A percentile compares a stretch with the other conserved stretches of the same genome.
Conservation (phyloP, 1,140 invertebrate species). For the Hirudo medicinalis region DNA sequence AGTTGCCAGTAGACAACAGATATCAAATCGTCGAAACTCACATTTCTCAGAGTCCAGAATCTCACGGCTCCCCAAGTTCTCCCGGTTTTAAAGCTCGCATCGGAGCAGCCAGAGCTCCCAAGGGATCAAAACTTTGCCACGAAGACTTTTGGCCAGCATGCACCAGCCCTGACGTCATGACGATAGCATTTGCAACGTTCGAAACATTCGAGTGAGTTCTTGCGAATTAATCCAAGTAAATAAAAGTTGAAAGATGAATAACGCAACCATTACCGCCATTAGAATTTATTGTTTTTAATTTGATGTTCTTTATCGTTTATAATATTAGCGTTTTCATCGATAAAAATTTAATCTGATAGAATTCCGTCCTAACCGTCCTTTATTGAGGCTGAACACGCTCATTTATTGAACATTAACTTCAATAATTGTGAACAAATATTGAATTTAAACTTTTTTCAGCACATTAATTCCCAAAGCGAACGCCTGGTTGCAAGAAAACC, state of each 20-base stretch:
- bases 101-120: slow-evolving; percentile 14
- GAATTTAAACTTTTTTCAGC: slow-evolving; percentile 14
- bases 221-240: background rate
- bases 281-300: no score
- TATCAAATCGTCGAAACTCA: slow-evolving; percentile 22
- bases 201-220: slow-evolving; percentile 23
- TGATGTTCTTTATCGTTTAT: no score
- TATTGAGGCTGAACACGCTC: no score
- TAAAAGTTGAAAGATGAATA: no score
- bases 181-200: slow-evolving; percentile 14
- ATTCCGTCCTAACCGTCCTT: no score
- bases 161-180: slow-evolving; percentile 18
- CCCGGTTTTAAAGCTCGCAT: slow-evolving; percentile 15
- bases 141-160: slow-evolving; percentile 24
- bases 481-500: slow-evolving; percentile 21
- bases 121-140: slow-evolving; percentile 18
- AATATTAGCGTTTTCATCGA: no score
- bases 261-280: no score
- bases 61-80: slow-evolving; percentile 22
- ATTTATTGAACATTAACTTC: no score
- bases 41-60: slow-evolving; percentile 24
- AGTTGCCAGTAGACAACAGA: slow-evolving; percentile 16
- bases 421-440: no score
- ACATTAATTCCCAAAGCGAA: slow-evolving; percentile 24
- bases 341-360: no score